Conservation (phyloP, 2,888 invertebrate genomes). For the Pachymerium ferrugineum region DNA sequence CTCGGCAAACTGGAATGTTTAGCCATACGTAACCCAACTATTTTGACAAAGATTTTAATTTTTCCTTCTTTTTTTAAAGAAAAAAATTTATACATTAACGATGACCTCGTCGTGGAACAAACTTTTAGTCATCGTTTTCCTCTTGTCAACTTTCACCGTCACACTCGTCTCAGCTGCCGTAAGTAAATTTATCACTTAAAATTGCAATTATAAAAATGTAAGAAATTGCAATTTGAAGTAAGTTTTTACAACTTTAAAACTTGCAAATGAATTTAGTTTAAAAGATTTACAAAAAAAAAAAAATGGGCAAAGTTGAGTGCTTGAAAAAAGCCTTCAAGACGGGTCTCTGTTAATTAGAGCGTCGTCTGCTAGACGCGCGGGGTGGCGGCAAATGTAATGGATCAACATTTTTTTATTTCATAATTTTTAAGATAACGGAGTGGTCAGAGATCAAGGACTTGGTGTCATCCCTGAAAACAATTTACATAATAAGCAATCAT, state of each 20-base stretch:
- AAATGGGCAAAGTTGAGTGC: background rate
- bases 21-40: conserved; percentile 5
- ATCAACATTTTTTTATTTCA: background rate
- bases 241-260: too few species aligned
- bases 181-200: too few species aligned
- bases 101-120: background rate
- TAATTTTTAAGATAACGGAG: background rate
- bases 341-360: background rate
- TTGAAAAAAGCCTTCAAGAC: background rate
- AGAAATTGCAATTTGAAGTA: too few species aligned
- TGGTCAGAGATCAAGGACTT: conserved; percentile 19
- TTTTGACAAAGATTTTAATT: too few species aligned
- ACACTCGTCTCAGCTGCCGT: background rate
- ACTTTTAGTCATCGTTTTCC: background rate
- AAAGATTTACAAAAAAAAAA: background rate
- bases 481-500: conserved; percentile 23
- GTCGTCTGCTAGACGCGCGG: background rate
- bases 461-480: conserved; percentile 15
- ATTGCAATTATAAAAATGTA: too few species aligned
- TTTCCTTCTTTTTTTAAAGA: too few species aligned
- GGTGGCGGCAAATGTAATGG: background rate
- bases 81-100: too few species aligned
- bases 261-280: too few species aligned
- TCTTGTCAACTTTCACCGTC: background rate
- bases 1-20: background rate